Base-by-base conservation (phyloP, 2,888 invertebrate species). In the Aquatica leii region DNA sequence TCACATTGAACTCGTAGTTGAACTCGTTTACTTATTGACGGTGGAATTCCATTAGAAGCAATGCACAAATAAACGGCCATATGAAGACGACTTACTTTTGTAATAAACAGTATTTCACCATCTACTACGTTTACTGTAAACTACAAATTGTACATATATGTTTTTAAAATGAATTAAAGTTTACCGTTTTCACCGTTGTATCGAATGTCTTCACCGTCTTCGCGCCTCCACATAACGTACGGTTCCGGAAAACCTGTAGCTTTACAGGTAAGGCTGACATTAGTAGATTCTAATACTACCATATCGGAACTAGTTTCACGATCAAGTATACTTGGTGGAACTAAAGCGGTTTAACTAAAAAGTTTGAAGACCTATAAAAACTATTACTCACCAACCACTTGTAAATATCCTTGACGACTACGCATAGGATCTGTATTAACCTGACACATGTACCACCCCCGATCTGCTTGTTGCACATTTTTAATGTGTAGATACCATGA, bases 361-460 rank as follows among this genome's bases (percentile, higher is more conserved):
- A 4, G 24, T 24, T 20, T 4, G 24, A 6, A 24, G 2, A 4
- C 6, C 24, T 4, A 24, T 24, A 40, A 50, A 40, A 20, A 37
- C 18, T 18, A 18, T 9, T 24, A 85, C 91, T 88, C 78, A 95
- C 95, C 95, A 43, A 95, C 94, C 71, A 95, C 94, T 85, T 95
- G 94, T 31, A 95, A 85, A 80, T 94, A 95, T 58, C 95, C 95
- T 78, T 94, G 92, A 59, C 92, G 86, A 65, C 92, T 93, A 70
- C 94, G 86, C 95, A 95, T 95, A n/a, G 95, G 95, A 82, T 95
- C 94, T 0, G 95, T 95, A 82, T 95, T 95, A 71, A 95, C 90
- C 82, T 95, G 94, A 79, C 94, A 94, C 94, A 94, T 94, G 80
- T 88, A 95, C 94, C 94, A 95, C 64, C 95, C 95, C 1, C 94